Percentiles rank a stretch among this genome's conserved stretches.
Evolutionary conservation across 2,797 vertebrate genomes (phyloP).

Genomic region (Alectoris magna): DNA sequence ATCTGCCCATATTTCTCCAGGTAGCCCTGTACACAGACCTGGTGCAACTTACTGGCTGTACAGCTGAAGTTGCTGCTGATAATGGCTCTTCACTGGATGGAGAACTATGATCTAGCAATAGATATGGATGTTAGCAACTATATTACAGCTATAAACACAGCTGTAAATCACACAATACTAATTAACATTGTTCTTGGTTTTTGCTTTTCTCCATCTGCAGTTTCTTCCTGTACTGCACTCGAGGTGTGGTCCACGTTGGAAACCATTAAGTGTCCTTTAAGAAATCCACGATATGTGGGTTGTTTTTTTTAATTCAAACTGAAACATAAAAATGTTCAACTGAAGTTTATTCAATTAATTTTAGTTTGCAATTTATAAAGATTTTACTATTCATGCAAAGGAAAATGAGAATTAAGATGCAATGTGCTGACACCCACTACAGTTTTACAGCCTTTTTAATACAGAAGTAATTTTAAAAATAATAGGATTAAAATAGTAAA

Average conservation of each 20-base stretch:
- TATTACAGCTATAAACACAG: constrained; percentile 7
- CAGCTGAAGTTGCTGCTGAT: background rate
- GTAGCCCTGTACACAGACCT: background rate
- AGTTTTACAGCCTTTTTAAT: constrained; percentile 78
- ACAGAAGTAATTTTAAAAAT: constrained; percentile 79
- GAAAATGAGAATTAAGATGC: constrained; percentile 65
- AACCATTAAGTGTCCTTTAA: background rate
- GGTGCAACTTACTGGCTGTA: background rate
- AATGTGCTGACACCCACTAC: constrained; percentile 67
- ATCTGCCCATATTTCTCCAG: background rate
- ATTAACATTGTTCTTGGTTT: constrained; percentile 15
- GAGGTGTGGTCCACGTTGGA: background rate
- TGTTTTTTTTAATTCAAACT: constrained; percentile 55
- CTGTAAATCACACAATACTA: background rate
- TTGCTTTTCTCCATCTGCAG: constrained; percentile 33
- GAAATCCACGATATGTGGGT: background rate
- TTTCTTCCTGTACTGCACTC: background rate
- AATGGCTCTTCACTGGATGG: background rate
- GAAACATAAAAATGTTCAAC: constrained; percentile 71
- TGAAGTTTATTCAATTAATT: constrained; percentile 79
- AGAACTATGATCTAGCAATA: constrained; percentile 23
- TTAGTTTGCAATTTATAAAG: constrained; percentile 71
- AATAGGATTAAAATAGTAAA: constrained; percentile 76
- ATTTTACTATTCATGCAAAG: constrained; percentile 78
- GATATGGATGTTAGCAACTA: background rate